A percentile compares a stretch with the other conserved stretches of the same genome.
These are phyloP conservation scores for Diaphora mendica DNA, from an alignment of 2,888 invertebrate species.

Conservation along the genomic window DNA sequence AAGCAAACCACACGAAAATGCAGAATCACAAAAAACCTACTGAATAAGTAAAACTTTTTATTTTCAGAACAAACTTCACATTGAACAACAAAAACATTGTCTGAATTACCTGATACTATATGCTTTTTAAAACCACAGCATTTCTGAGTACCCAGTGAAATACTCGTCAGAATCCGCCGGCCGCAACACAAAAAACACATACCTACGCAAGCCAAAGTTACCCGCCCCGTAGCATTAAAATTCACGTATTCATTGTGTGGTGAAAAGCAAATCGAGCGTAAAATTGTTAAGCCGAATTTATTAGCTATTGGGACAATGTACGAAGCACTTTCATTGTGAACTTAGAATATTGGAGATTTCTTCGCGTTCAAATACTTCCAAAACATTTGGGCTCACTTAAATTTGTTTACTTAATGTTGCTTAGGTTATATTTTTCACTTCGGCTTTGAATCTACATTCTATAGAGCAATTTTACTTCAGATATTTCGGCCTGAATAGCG, in stretches of 20 bases:
- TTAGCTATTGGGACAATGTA: conserved; percentile 34
- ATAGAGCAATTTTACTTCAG: neutral
- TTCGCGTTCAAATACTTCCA: conserved; percentile 12
- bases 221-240: conserved; percentile 47
- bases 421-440: conserved; percentile 3
- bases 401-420: conserved; percentile 13
- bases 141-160: neutral
- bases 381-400: conserved; percentile 11
- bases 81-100: neutral
- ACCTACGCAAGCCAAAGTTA: conserved; percentile 20
- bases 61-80: neutral
- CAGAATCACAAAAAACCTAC: neutral
- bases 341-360: conserved; percentile 13
- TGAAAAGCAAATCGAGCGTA: conserved; percentile 52
- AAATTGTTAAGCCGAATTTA: conserved; percentile 57
- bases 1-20: conserved; percentile 1
- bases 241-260: conserved; percentile 56
- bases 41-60: neutral
- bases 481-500: neutral
- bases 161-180: conserved; percentile 8
- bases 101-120: neutral
- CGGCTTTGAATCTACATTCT: neutral
- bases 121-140: neutral
- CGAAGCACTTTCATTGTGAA: conserved; percentile 29
- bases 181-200: conserved; percentile 15